phyloP scores from a whole-genome alignment of 2,113 vertebrate genomes.

The Dipodomys stephensi region DNA sequence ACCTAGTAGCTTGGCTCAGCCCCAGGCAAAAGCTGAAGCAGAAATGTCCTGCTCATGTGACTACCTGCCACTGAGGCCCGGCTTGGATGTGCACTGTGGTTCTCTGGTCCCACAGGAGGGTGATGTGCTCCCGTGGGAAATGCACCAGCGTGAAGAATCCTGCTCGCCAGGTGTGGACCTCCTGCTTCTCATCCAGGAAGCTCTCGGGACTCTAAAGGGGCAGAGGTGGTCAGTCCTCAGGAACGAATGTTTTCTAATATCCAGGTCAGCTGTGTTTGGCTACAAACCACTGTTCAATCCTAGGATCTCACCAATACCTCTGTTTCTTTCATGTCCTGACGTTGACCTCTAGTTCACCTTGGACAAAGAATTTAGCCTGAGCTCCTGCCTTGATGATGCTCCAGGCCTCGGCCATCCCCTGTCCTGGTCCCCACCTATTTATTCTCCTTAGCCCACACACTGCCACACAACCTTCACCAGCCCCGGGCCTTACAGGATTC shows the following conservation, averaged over 20 bases:
- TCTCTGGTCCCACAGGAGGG: slow-evolving; percentile 96
- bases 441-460: too few species aligned
- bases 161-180: slow-evolving; percentile 91
- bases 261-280: neutral
- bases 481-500: slow-evolving; percentile 89
- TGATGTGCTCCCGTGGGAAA: slow-evolving; percentile 92
- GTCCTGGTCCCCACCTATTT: neutral
- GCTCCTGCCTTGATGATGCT: neutral
- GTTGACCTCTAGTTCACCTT: neutral
- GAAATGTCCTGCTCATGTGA: neutral
- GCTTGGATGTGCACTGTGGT: slow-evolving; percentile 95
- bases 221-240: neutral
- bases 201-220: slow-evolving; percentile 91
- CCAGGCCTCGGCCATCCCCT: neutral
- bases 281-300: neutral
- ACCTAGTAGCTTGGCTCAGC: neutral
- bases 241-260: neutral
- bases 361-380: neutral
- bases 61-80: slow-evolving; percentile 96
- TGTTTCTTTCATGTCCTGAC: neutral
- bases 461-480: neutral
- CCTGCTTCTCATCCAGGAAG: slow-evolving; percentile 89
- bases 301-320: neutral
- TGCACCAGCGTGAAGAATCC: slow-evolving; percentile 95
- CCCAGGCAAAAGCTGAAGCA: neutral